A percentile compares a stretch with the other conserved stretches of the same genome.
These are phyloP conservation scores for Serranus cabrilla DNA, from an alignment of 2,797 vertebrate genomes.

Conservation along the genomic window DNA sequence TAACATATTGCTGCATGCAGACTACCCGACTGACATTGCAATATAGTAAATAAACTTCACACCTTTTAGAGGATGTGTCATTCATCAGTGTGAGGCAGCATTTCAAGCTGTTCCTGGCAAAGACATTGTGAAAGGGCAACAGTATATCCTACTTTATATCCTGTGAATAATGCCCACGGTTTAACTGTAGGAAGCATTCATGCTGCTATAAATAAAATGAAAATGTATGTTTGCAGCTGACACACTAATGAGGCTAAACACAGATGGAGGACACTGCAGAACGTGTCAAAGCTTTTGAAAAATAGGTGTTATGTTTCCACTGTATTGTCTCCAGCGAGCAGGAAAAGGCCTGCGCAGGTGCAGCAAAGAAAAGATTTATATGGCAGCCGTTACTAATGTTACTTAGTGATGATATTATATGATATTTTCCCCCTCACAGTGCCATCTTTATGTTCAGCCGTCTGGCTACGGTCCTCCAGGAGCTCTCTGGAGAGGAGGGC, in stretches of 20 bases:
- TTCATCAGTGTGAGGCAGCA: background rate
- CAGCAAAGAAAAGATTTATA: background rate
- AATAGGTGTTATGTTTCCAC: background rate
- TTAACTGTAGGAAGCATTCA: background rate
- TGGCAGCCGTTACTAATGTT: background rate
- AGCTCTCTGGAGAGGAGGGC: slow-evolving; percentile 90
- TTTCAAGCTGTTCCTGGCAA: slow-evolving; percentile 18
- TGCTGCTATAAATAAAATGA: too few relatives aligned
- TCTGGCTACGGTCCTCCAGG: slow-evolving; percentile 93
- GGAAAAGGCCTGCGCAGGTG: background rate
- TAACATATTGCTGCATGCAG: background rate
- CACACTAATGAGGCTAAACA: background rate
- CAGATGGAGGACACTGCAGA: background rate
- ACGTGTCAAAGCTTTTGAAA: background rate
- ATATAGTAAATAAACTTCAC: slow-evolving; percentile 10
- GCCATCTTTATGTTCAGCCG: slow-evolving; percentile 90
- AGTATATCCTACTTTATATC: background rate
- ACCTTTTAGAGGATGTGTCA: slow-evolving; percentile 12
- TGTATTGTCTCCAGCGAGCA: background rate
- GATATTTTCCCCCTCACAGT: slow-evolving; percentile 56
- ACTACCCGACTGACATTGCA: background rate
- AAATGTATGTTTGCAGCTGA: too few relatives aligned
- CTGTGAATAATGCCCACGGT: background rate
- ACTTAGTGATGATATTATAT: too few relatives aligned
- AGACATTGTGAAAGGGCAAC: background rate